These are phyloP conservation scores for Nyctibius bracteatus DNA, from an alignment of 2,113 vertebrate genomes.

Conservation along the genomic window DNA sequence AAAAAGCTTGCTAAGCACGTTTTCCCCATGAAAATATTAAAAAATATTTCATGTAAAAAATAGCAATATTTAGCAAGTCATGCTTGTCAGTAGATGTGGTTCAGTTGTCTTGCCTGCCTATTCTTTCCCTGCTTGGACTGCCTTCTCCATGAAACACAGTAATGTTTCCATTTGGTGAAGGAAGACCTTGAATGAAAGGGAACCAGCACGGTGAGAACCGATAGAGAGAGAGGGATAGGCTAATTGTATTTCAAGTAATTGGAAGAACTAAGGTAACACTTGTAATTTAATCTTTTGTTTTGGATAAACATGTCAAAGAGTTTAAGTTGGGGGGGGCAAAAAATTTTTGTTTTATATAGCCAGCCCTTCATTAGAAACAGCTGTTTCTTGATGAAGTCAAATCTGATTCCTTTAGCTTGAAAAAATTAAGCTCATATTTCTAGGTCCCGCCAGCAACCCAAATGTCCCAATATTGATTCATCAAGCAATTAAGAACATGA, in stretches of 20 bases:
- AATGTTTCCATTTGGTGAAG: not conserved
- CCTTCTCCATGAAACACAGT: not conserved
- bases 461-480: not conserved
- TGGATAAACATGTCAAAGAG: not conserved
- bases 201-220: not conserved
- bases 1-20: not conserved
- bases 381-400: not conserved
- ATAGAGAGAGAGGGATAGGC: not conserved
- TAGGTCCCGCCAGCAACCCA: not conserved
- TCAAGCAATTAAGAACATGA: not conserved
- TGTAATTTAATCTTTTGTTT: not conserved
- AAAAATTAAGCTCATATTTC: not conserved
- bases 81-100: not conserved
- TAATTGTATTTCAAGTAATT: not conserved
- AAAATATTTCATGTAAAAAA: not conserved
- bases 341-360: not conserved
- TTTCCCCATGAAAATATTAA: not conserved
- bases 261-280: not conserved
- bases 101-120: not conserved
- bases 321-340: not conserved
- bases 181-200: not conserved
- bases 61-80: not conserved
- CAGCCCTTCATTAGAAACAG: not conserved
- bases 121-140: not conserved
- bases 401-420: not conserved